Conservation (phyloP, 2,888 invertebrate species). For the Lepetodrilus schrolli region DNA sequence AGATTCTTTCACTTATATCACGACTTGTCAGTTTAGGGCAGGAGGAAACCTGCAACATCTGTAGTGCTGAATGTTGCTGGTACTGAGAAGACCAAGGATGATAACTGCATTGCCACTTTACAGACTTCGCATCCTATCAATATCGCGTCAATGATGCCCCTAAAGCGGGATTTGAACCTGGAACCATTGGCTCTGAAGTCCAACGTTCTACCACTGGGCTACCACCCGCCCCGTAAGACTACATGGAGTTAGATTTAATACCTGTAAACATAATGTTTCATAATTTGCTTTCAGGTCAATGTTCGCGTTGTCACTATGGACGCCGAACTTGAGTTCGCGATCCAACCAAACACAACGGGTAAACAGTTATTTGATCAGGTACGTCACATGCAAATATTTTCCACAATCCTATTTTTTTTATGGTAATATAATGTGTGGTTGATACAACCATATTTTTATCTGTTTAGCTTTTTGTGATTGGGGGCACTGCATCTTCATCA, state of each 20-base stretch:
- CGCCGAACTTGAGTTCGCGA: slow-evolving; percentile 99
- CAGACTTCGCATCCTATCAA: no score
- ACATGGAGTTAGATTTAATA: not conserved
- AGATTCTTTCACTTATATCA: no score
- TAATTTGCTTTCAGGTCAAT: slow-evolving; percentile 82
- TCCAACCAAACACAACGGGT: slow-evolving; percentile 99
- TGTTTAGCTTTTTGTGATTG: not conserved
- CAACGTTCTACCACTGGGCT: no score
- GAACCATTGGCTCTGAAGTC: no score
- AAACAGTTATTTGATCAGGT: slow-evolving; percentile 99
- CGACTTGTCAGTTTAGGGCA: no score
- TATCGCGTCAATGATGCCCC: not conserved
- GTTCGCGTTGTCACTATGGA: slow-evolving; percentile 99
- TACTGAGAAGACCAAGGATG: no score
- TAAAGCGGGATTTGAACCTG: no score
- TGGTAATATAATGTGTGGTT: not conserved
- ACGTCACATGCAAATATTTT: slow-evolving; percentile 33
- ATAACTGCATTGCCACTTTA: no score
- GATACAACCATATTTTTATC: not conserved
- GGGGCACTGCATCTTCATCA: no score
- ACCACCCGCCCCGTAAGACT: no score
- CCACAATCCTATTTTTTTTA: not conserved
- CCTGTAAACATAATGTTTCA: not conserved
- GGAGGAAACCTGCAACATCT: no score
- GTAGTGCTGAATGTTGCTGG: no score